These are phyloP conservation scores for Neuroterus valhalla DNA, from an alignment of 1,140 invertebrate genomes.

Conservation along the genomic window DNA sequence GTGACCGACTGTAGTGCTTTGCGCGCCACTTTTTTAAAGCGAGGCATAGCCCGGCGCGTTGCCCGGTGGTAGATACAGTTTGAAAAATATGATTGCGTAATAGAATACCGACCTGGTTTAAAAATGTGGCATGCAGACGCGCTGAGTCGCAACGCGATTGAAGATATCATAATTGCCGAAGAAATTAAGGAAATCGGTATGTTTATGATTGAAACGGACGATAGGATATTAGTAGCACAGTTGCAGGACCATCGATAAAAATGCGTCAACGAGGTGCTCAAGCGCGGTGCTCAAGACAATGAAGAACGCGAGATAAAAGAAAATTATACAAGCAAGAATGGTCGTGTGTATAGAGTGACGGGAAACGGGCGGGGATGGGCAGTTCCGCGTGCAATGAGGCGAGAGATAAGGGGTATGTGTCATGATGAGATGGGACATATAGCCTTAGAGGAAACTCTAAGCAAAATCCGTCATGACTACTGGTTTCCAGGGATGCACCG, in stretches of 20 bases:
- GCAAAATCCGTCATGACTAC: slow-evolving; percentile 32
- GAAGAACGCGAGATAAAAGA: neutral
- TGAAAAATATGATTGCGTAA: neutral
- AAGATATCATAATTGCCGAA: neutral
- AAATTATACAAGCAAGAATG: neutral
- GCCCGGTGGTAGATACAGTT: neutral
- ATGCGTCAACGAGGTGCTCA: too few species aligned
- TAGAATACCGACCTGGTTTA: neutral
- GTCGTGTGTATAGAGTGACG: neutral
- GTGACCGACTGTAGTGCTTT: slow-evolving; percentile 61
- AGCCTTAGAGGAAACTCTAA: slow-evolving; percentile 36
- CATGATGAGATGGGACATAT: slow-evolving; percentile 38
- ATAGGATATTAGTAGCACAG: neutral
- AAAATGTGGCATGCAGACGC: neutral
- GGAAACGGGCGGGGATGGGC: neutral
- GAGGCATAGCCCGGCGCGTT: neutral
- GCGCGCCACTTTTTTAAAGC: neutral
- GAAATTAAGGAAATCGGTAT: neutral
- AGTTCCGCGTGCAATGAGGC: slow-evolving; percentile 36
- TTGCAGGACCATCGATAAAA: too few species aligned
- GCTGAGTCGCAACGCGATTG: neutral
- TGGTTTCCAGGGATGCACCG: slow-evolving; percentile 40
- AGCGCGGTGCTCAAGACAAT: neutral
- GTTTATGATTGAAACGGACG: neutral
- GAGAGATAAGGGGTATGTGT: slow-evolving; percentile 31